These are phyloP conservation scores for Nomada fabriciana DNA, from an alignment of 2,888 invertebrate genomes.

Conservation along the genomic window DNA sequence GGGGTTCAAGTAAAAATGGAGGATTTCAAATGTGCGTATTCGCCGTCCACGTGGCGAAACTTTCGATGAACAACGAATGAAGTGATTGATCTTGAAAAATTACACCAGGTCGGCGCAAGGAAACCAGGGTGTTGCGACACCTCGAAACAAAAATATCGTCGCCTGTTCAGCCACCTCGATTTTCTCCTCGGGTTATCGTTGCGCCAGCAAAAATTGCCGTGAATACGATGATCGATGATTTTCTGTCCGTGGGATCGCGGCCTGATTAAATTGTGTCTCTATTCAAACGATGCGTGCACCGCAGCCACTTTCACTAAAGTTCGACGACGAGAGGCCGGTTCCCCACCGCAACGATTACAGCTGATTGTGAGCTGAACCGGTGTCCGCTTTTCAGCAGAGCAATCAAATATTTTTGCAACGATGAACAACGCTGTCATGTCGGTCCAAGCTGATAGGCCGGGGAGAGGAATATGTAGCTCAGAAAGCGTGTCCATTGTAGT, in stretches of 20 bases:
- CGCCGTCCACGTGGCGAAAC: too few relatives aligned
- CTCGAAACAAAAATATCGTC: background rate
- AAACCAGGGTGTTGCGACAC: background rate
- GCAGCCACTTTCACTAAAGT: slow-evolving; percentile 71
- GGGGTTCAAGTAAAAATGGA: too few relatives aligned
- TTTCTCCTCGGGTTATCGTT: background rate
- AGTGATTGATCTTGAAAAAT: too few relatives aligned
- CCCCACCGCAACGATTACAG: slow-evolving; percentile 42
- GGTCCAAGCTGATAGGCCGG: background rate
- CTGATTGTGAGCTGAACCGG: slow-evolving; percentile 56
- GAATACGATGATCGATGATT: slow-evolving; percentile 18
- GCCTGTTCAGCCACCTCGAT: background rate
- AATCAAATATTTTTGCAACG: slow-evolving; percentile 41
- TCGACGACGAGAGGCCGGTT: slow-evolving; percentile 37
- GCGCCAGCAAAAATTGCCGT: background rate
- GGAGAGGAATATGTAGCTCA: background rate
- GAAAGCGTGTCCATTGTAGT: slow-evolving; percentile 20
- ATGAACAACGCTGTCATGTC: slow-evolving; percentile 2
- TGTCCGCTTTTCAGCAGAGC: slow-evolving; percentile 25
- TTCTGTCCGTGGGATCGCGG: slow-evolving; percentile 9
- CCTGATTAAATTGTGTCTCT: slow-evolving; percentile 44
- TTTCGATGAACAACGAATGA: too few relatives aligned
- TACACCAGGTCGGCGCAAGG: background rate
- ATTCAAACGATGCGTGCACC: slow-evolving; percentile 33
- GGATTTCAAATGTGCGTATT: too few relatives aligned